These are phyloP conservation scores for Leuciscus waleckii DNA, from an alignment of 2,797 vertebrate genomes.

Conservation along the genomic window DNA sequence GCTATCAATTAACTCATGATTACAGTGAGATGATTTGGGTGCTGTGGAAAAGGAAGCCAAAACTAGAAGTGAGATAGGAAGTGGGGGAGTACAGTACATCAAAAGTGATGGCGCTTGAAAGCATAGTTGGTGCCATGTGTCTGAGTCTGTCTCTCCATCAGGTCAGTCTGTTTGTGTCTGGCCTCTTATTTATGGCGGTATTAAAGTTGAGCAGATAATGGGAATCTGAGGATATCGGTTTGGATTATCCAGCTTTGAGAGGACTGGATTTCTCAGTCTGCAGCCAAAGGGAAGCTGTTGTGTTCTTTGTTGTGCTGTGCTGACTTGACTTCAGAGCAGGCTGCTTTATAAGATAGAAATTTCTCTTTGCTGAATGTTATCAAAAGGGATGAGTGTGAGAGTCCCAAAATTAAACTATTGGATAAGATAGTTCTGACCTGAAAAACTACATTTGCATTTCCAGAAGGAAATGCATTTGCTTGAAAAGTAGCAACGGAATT, in stretches of 20 bases:
- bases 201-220: conserved; percentile 38
- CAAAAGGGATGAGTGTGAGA: conserved; percentile 20
- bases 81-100: neutral
- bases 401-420: conserved; percentile 11
- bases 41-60: neutral
- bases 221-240: conserved; percentile 43
- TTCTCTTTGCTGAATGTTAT: conserved; percentile 37
- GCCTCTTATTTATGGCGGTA: conserved; percentile 20
- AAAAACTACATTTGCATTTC: conserved; percentile 24
- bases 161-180: conserved; percentile 26
- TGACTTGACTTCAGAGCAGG: conserved; percentile 48
- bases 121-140: neutral
- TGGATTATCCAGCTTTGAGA: conserved; percentile 52
- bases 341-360: conserved; percentile 42
- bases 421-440: neutral
- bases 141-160: conserved; percentile 5
- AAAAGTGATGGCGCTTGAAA: neutral
- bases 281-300: conserved; percentile 45
- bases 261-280: conserved; percentile 39
- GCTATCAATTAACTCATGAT: conserved; percentile 42
- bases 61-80: neutral
- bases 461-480: neutral
- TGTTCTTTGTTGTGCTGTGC: conserved; percentile 44
- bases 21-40: conserved; percentile 8
- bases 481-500: neutral